phyloP scores from a whole-genome alignment of 2,888 invertebrate species.

The Nipponacmea schrenckii region DNA sequence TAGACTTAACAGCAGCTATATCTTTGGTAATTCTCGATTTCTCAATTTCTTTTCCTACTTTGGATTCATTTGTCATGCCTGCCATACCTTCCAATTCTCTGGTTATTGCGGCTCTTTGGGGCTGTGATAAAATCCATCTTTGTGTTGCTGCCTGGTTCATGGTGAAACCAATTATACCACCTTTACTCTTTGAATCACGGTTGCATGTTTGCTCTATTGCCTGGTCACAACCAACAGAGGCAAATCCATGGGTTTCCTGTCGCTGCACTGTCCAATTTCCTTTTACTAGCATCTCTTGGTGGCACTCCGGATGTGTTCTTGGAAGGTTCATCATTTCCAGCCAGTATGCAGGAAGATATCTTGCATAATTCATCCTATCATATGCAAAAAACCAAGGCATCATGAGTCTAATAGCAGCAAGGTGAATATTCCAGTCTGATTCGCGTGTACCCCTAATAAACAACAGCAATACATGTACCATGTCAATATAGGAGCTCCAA shows the following conservation, averaged over 20 bases:
- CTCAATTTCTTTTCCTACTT: not conserved
- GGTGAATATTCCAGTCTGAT: slow-evolving; percentile 36
- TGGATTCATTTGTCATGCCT: not conserved
- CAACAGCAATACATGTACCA: slow-evolving; percentile 37
- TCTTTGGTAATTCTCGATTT: not conserved
- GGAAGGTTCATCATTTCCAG: slow-evolving; percentile 27
- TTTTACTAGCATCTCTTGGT: not conserved
- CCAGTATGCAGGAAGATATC: slow-evolving; percentile 20
- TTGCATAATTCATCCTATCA: slow-evolving; percentile 39
- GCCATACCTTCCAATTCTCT: slow-evolving; percentile 14
- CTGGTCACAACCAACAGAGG: slow-evolving; percentile 18
- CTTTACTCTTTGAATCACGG: slow-evolving; percentile 19
- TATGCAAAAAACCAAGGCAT: slow-evolving; percentile 43
- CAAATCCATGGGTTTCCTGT: slow-evolving; percentile 12
- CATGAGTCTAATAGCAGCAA: slow-evolving; percentile 27
- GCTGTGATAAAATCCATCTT: slow-evolving; percentile 20
- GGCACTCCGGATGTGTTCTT: slow-evolving; percentile 21
- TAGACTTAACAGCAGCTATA: not conserved
- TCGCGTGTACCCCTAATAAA: slow-evolving; percentile 32
- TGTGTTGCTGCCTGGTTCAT: slow-evolving; percentile 12
- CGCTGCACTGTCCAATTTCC: slow-evolving; percentile 13
- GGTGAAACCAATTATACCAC: slow-evolving; percentile 18
- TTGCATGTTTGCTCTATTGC: slow-evolving; percentile 25
- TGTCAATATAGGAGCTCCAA: slow-evolving; percentile 43
- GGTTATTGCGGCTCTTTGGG: slow-evolving; percentile 13